A percentile compares a stretch with the other conserved stretches of the same genome.
These are phyloP conservation scores for Frieseomelitta varia DNA, from an alignment of 1,140 invertebrate species.

Conservation along the genomic window DNA sequence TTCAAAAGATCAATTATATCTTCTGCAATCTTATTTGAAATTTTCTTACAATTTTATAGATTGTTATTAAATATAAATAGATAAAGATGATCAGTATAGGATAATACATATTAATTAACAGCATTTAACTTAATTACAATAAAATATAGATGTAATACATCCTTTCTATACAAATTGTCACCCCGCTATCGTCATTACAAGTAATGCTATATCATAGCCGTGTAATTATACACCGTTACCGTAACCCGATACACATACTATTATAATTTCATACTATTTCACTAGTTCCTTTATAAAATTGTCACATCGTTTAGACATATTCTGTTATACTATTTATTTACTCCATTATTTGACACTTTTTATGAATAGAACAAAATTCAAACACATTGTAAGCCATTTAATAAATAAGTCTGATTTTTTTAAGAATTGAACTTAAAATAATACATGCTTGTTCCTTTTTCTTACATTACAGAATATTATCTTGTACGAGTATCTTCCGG, in stretches of 20 bases:
- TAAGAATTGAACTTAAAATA: not conserved
- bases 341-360: not conserved
- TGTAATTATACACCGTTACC: slow-evolving; percentile 18
- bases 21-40: not conserved
- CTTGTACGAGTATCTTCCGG: slow-evolving; percentile 97
- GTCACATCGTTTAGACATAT: too few species aligned
- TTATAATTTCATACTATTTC: slow-evolving; percentile 36
- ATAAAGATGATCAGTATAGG: not conserved
- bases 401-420: not conserved
- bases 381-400: not conserved
- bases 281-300: not conserved
- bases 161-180: not conserved
- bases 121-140: not conserved
- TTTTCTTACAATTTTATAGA: not conserved
- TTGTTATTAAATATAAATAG: not conserved
- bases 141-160: not conserved
- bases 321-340: not conserved
- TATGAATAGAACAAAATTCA: not conserved
- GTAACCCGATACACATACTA: slow-evolving; percentile 20
- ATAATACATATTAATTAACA: not conserved
- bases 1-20: not conserved
- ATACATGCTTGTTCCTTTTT: not conserved
- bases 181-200: too few species aligned
- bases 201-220: not conserved
- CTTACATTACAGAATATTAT: slow-evolving; percentile 93